These are phyloP conservation scores for Diplosoma virens DNA, from an alignment of 23 tunicate genomes.

Conservation along the genomic window DNA sequence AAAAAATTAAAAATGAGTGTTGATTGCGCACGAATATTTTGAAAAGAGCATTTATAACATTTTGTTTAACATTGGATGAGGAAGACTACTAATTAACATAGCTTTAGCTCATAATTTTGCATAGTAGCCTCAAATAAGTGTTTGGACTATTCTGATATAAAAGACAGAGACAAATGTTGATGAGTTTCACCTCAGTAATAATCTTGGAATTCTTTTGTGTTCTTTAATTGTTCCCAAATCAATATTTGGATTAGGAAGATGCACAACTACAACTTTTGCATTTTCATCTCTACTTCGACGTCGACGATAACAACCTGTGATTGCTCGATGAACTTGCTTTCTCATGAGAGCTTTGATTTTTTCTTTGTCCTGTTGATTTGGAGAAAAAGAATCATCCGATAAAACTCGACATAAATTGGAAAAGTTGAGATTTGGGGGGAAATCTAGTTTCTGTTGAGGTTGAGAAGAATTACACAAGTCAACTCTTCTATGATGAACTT, in stretches of 20 bases:
- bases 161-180: no score
- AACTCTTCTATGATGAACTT: no score
- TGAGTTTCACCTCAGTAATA: neutral
- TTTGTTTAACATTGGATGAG: no score
- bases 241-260: slow-evolving; percentile 21
- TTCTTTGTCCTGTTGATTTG: neutral
- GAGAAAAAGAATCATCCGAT: neutral
- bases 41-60: no score
- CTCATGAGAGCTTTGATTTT: neutral
- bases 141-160: no score
- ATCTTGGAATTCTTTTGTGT: neutral
- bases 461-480: no score
- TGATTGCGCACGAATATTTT: no score
- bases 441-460: neutral
- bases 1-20: no score
- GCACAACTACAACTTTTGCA: neutral
- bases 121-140: no score
- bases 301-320: neutral
- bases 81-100: no score
- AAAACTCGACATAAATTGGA: neutral
- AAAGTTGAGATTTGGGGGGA: neutral
- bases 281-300: neutral
- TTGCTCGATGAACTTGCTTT: slow-evolving; percentile 2
- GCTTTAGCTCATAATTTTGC: no score
- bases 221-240: neutral